phyloP scores from a whole-genome alignment of 2,113 vertebrate species.

The Megaptera novaeangliae region DNA sequence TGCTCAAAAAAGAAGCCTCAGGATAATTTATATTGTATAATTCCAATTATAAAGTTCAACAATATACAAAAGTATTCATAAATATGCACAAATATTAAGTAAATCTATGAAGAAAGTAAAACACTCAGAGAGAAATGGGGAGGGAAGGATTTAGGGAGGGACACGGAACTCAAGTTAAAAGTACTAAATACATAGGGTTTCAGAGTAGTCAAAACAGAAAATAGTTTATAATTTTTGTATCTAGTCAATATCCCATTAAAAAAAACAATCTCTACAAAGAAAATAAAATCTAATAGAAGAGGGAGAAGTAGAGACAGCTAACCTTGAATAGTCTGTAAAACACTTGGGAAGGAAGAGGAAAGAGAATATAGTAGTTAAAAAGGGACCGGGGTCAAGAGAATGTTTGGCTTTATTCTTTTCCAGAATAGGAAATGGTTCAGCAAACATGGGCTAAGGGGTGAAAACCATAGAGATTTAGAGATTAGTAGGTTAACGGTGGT shows the following conservation, averaged over 20 bases:
- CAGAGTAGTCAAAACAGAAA: neutral
- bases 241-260: neutral
- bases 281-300: neutral
- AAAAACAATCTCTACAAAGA: neutral
- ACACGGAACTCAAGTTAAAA: neutral
- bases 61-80: neutral
- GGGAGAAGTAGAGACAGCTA: neutral
- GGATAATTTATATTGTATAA: neutral
- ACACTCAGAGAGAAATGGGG: neutral
- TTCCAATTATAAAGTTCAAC: neutral
- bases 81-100: neutral
- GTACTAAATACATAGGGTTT: neutral
- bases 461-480: neutral
- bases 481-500: neutral
- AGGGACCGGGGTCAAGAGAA: neutral
- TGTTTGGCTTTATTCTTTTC: neutral
- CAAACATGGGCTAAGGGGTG: neutral
- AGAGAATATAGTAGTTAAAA: neutral
- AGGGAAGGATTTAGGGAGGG: neutral
- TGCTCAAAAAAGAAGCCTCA: neutral
- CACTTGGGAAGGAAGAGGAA: neutral
- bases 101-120: neutral
- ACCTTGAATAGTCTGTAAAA: neutral
- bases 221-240: neutral
- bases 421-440: constrained; percentile 17